Base-by-base conservation (phyloP, 2,113 vertebrate genomes). In the human (Homo sapiens) region DNA sequence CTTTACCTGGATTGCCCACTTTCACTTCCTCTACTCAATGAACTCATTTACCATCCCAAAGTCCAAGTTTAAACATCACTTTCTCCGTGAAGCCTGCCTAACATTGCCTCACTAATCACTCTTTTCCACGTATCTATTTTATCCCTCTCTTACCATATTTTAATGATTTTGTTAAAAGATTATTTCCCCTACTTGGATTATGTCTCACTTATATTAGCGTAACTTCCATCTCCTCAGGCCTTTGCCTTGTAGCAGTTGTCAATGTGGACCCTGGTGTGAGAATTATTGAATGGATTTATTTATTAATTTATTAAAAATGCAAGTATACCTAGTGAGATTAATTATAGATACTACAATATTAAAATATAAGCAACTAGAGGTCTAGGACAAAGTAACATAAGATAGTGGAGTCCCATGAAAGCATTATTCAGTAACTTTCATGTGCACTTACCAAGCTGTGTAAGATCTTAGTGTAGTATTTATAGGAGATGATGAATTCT, bases 301-400 rank as follows among this genome's bases (percentile, higher is more conserved):
- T 92, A 81, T 92, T n/a, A 66, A 92, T 57, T 82, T 5, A 88
- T 27, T 50, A 79, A 97, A 89, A 90, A 79, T 95, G 10, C 7
- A 95, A 70, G 20, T 40, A 64, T 6, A 90, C 50, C 40, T 52
- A 59, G 2, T 23, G 38, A 83, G 43, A 40, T 55, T 92, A 85
- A 55, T 55, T 89, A 89, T 40, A 91, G 30, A 8, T 84, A 89
- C 32, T 32, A 48, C 1, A 89, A 40, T 40, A 57, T 59, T 80
- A 80, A 93, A 84, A 87, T 38, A 27, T 48, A 18, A 95, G 90
- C 23, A 66, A 43, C n/a, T 61, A 76, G 9, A 64, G 2, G 55
- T 79, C 75, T 40, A 30, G 55, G 55, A 27, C 18, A 88, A 95
- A 95, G 32, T 64, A 57, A 93, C 6, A 81, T 16, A 4, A 80